These are phyloP conservation scores for Sylvietta virens DNA, from an alignment of 2,113 vertebrate species.

Conservation along the genomic window DNA sequence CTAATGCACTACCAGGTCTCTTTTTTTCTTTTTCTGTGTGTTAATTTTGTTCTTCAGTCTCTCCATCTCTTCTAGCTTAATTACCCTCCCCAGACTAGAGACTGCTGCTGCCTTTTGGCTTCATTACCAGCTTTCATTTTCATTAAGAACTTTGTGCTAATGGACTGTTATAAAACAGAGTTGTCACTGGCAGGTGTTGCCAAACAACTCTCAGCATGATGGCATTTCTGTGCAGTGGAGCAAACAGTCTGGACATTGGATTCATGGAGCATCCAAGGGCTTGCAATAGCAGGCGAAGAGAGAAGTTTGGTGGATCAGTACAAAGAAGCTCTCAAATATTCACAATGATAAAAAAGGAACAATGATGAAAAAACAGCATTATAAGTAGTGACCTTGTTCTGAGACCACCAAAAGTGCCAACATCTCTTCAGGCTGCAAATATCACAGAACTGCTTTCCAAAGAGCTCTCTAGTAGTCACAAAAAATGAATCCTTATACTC, in stretches of 20 bases:
- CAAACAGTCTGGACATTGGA: constrained; percentile 46
- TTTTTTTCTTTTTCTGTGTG: constrained; percentile 62
- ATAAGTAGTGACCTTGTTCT: neutral
- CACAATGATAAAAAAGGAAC: neutral
- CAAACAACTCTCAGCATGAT: constrained; percentile 67
- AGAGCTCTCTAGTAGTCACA: neutral
- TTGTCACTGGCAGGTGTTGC: constrained; percentile 64
- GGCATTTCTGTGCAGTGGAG: constrained; percentile 65
- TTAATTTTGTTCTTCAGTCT: constrained; percentile 64
- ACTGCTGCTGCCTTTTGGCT: constrained; percentile 71
- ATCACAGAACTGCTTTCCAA: neutral
- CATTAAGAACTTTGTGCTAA: constrained; percentile 76
- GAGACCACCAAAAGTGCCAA: neutral
- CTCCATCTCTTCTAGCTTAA: constrained; percentile 57
- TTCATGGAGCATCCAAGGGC: constrained; percentile 6
- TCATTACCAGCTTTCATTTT: constrained; percentile 79
- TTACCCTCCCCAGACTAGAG: constrained; percentile 68
- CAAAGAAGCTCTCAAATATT: neutral
- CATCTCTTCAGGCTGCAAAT: neutral
- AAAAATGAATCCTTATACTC: neutral
- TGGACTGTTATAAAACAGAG: constrained; percentile 73
- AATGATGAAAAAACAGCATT: neutral
- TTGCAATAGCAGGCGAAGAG: neutral
- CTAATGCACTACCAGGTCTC: constrained; percentile 43
- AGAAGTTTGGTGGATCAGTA: neutral